Evolutionary conservation across 2,797 vertebrate genomes (phyloP), one percentile per base, ranked within the genome.

Genomic region (Heliangelus exortis): DNA sequence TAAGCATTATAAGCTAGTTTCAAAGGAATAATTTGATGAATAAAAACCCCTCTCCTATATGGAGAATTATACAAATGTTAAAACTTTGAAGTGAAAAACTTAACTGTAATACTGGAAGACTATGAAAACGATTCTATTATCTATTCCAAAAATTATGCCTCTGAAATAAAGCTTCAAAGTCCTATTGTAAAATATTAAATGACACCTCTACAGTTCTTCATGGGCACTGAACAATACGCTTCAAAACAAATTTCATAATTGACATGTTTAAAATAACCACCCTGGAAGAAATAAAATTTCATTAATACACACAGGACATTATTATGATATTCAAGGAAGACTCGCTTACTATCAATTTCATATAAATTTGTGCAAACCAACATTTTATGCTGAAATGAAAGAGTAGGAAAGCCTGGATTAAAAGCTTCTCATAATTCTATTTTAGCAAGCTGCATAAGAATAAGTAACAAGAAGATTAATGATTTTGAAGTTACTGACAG

Each of bases 101-200:
- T 86, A 65, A 95, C 28, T 77, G 67, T 51, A 85, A 81, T n/a
- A 50, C 39, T 61, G 23, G 41, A 84, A 84, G 68, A 65, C 67
- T 48, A 61, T 12, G 33, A 84, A 43, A 79, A 55, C 43, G 34
- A 4, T 5, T 39, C 11, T 54, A 20, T 84, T 84, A 85, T 55
- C 75, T 91, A 26, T 31, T 80, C 23, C 17, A 85, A 75, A 93
- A 96, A 84, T 23, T 63, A 51, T 54, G 29, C n/a, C 74, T 92
- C 86, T 91, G 75, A 93, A 91, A 65, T 80, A 92, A 92, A 7
- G 22, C 74, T 94, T 96, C 90, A 89, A 97, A 96, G 77, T 75
- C 36, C 19, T 87, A 33, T 22, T 88, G 48, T 39, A 89, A 95
- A 93, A 81, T 63, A 90, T 4, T 57, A 86, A 90, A 84, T 85